Evolutionary conservation across 2,797 vertebrate genomes (phyloP), one percentile per base, ranked within the genome.

Genomic region (Sciurus vulgaris): DNA sequence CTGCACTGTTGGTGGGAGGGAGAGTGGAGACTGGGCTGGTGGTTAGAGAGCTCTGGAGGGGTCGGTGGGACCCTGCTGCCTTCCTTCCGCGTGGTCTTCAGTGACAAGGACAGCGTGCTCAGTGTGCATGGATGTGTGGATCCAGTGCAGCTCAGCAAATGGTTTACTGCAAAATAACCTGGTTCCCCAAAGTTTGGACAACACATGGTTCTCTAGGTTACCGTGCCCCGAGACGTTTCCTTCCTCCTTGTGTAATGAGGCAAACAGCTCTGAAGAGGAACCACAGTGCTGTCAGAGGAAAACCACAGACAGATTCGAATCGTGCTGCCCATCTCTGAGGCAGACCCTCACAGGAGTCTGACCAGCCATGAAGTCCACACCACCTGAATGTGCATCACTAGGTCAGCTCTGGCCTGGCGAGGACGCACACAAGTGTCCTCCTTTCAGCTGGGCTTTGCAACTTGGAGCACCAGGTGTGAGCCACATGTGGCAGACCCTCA

Each of bases 401-500:
- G 7, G 38, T 6, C 0, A 12, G 72, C 26, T 8, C 4, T 9
- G 65, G 49, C 17, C 2, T 44, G 7, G 1, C 28, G 13, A 22
- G 14, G 33, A 15, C 3, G 1, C 0, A 1, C 13, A 10, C 59
- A 47, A 26, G 41, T 0, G 0, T 5, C 20, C 33, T 41, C 78
- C 13, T 4, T 4, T 12, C 0, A 3, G 38, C 0, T 8, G 47
- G 8, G 30, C 5, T 3, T 4, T 14, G n/a, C 0, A 54, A 18
- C 26, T 35, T 13, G 12, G n/a, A 28, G 49, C 8, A 4, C 8
- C 9, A 0, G 38, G 18, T 3, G 38, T 18, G 12, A 47, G 47
- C n/a, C 35, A 2, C 1, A 10, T 3, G 0, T 1, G 0, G 4
- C 0, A 65, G 10, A 0, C 2, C 28, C 26, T 9, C 79, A 26